Evolutionary conservation across 2,888 invertebrate species (phyloP), one percentile per base, ranked within the genome.

Genomic region (Brachypalpus laphriformis): DNA sequence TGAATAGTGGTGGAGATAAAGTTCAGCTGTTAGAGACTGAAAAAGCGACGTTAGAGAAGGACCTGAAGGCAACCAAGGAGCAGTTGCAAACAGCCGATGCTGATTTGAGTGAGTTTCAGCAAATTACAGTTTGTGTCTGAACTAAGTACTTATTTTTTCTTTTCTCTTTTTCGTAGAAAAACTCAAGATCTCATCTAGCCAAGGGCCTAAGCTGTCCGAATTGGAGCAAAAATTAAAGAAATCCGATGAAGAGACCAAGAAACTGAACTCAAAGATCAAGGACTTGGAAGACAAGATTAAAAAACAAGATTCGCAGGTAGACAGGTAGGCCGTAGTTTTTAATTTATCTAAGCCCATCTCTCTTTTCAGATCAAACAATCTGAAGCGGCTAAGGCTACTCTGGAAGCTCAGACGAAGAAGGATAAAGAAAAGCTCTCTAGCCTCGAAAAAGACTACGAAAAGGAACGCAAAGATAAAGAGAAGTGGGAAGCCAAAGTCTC

Each of bases 181-280:
- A 54, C 61, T 91, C 7, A 89, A 90, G 59, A 75, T 87, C 4
- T 85, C 89, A 0, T 83, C 89, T 8, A 87, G 65, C 18, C 94
- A 94, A 89, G 91, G 93, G 45, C 93, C 93, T 87, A 95, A 95
- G 89, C 91, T 95, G 56, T 90, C 91, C 45, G 95, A 95, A 47
- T 89, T 95, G 88, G 95, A 96, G 90, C 94, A 94, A 88, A 95
- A 95, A 91, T 88, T 95, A 0, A 95, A 94, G 89, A 95, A 95
- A 87, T 91, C 93, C 18, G 95, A 96, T 87, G 95, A 95, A n/a
- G 95, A 96, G 94, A 92, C 93, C 93, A 87, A 93, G 93, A 89
- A 93, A 92, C 86, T 93, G 93, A 91, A 94, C 94, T 91, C 93
- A 93, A 91, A 91, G 71, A 88, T 91, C 2, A 92, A 92, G 76